phyloP scores from a whole-genome alignment of 2,888 invertebrate species.

The Xestia ashworthii region DNA sequence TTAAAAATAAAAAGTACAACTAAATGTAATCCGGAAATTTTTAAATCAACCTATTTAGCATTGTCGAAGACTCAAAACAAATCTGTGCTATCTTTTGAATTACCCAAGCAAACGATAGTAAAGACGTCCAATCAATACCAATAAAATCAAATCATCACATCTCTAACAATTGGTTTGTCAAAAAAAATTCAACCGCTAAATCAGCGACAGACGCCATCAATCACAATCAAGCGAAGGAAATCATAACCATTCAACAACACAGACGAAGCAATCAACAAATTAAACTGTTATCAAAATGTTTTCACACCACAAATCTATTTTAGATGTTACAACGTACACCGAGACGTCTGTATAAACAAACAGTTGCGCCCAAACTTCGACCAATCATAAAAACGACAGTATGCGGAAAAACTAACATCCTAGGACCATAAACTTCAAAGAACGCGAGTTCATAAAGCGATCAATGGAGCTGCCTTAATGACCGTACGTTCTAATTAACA shows the following conservation, averaged over 20 bases:
- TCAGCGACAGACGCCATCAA: conserved; percentile 40
- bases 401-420: conserved; percentile 91
- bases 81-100: not conserved
- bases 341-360: conserved; percentile 88
- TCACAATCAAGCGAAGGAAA: conserved; percentile 52
- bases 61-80: not conserved
- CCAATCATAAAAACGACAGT: conserved; percentile 90
- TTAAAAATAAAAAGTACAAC: no score
- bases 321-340: conserved; percentile 79
- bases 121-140: conserved; percentile 28
- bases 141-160: conserved; percentile 10
- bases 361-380: conserved; percentile 88
- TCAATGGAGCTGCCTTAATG: conserved; percentile 85
- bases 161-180: conserved; percentile 6
- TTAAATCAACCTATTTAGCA: not conserved
- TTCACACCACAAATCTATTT: conserved; percentile 90
- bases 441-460: conserved; percentile 84
- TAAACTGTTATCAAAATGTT: conserved; percentile 83
- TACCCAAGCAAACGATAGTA: not conserved
- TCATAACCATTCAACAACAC: conserved; percentile 49
- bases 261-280: conserved; percentile 75
- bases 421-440: conserved; percentile 88
- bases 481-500: conserved; percentile 83
- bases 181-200: conserved; percentile 31
- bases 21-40: not conserved